Percentiles rank a stretch among this genome's conserved stretches.
These are phyloP conservation scores for Corythoichthys haematopterus DNA, from an alignment of 2,113 vertebrate genomes.

Conservation along the genomic window DNA sequence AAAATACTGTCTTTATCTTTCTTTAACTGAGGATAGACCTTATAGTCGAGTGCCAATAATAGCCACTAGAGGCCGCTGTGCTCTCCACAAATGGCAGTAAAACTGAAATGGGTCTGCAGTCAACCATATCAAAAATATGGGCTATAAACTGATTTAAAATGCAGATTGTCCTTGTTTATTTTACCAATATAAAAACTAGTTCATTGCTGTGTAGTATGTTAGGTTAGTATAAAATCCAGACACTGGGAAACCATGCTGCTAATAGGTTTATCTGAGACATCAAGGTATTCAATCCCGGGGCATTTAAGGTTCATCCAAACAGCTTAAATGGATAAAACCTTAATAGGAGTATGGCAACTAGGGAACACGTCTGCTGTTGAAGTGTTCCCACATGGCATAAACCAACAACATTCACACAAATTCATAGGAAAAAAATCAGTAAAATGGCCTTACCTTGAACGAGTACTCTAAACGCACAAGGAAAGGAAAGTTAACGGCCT, in stretches of 20 bases:
- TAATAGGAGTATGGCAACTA: slow-evolving; percentile 27
- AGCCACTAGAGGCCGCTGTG: neutral
- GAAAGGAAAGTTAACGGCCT: slow-evolving; percentile 88
- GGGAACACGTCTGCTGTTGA: slow-evolving; percentile 1
- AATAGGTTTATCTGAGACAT: slow-evolving; percentile 58
- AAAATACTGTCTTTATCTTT: neutral
- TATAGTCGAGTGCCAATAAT: neutral
- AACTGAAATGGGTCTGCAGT: neutral
- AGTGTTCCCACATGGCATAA: neutral
- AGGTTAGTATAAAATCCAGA: neutral
- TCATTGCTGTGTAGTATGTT: neutral
- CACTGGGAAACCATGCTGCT: slow-evolving; percentile 9
- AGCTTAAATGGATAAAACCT: slow-evolving; percentile 50
- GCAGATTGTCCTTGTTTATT: neutral
- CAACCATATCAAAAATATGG: neutral
- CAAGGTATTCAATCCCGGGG: slow-evolving; percentile 31
- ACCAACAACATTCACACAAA: neutral
- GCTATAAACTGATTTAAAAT: neutral
- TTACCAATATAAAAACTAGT: neutral
- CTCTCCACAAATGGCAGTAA: neutral
- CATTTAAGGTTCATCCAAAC: slow-evolving; percentile 45
- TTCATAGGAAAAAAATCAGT: neutral
- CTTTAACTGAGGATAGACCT: neutral
- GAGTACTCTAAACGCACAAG: slow-evolving; percentile 85
- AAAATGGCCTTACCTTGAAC: slow-evolving; percentile 77